Conservation (phyloP, 2,113 vertebrate genomes). For the Protobothrops mucrosquamatus region DNA sequence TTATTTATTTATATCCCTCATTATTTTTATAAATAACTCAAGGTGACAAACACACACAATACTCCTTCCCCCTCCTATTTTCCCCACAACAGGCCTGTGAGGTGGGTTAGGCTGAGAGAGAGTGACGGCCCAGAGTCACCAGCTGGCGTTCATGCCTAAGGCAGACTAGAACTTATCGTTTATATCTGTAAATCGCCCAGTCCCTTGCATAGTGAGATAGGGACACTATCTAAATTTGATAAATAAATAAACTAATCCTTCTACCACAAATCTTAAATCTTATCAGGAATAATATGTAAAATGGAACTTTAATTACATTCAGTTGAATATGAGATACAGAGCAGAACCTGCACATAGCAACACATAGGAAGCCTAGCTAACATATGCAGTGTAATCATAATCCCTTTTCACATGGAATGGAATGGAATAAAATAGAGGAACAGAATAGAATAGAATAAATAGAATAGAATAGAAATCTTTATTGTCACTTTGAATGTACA, state of each 20-base stretch:
- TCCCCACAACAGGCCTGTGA: neutral
- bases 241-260: neutral
- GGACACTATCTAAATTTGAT: no score
- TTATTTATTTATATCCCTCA: neutral
- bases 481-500: no score
- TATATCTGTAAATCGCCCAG: no score
- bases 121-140: neutral
- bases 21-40: neutral
- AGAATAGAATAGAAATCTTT: no score
- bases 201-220: no score
- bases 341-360: neutral
- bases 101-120: neutral
- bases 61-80: neutral
- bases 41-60: neutral
- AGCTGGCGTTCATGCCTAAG: neutral
- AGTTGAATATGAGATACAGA: neutral
- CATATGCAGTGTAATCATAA: neutral
- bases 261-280: neutral
- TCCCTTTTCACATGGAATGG: neutral
- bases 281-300: neutral
- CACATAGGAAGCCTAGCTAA: neutral
- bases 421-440: no score
- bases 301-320: neutral
- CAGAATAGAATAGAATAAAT: no score
- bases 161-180: no score